Evolutionary conservation across 1,140 invertebrate species (phyloP).

Genomic region (Homarus americanus): DNA sequence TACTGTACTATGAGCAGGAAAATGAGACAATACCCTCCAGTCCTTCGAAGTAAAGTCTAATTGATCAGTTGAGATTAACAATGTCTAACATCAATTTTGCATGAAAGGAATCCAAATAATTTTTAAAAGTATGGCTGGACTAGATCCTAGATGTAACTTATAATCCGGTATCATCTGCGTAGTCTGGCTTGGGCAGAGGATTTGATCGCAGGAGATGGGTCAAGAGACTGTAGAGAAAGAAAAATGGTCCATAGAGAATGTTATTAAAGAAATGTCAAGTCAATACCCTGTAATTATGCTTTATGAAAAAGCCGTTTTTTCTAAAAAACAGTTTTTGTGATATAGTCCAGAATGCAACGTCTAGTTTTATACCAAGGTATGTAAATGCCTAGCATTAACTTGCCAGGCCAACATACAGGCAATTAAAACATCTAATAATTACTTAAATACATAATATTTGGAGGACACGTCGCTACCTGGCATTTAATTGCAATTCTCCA

Average conservation of each 20-base stretch:
- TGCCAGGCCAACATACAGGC: too few relatives aligned
- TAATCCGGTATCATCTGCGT: conserved; percentile 72
- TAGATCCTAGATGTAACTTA: conserved; percentile 40
- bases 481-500: too few relatives aligned
- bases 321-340: neutral
- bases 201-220: conserved; percentile 75
- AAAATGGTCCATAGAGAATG: neutral
- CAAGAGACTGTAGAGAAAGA: conserved; percentile 75
- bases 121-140: neutral
- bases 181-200: conserved; percentile 65
- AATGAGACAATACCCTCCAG: too few relatives aligned
- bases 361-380: neutral
- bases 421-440: too few relatives aligned
- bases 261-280: too few relatives aligned
- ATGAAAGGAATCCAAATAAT: neutral
- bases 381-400: too few relatives aligned
- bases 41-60: too few relatives aligned
- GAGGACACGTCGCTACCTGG: too few relatives aligned
- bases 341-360: neutral
- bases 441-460: too few relatives aligned
- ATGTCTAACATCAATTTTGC: neutral
- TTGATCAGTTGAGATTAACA: neutral
- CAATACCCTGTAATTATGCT: too few relatives aligned
- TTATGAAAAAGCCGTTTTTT: neutral
- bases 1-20: too few relatives aligned